phyloP scores from a whole-genome alignment of 2,888 invertebrate species.

The Drosophila multiciliata region DNA sequence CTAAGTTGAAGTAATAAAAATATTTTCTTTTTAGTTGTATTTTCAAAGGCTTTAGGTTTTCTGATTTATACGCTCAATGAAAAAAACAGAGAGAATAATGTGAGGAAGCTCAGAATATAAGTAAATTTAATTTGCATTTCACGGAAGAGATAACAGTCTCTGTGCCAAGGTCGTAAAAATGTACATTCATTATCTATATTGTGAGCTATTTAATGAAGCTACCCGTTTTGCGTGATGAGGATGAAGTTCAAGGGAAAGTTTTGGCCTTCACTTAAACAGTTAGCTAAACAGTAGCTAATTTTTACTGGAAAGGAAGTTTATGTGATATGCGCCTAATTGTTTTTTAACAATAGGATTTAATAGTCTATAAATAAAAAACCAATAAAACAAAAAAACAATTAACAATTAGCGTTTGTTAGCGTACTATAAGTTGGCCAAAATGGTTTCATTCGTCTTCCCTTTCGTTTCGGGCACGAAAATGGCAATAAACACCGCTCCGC shows the following conservation, averaged over 20 bases:
- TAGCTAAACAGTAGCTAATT: neutral
- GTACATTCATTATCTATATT: slow-evolving; percentile 16
- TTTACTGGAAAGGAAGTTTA: slow-evolving; percentile 26
- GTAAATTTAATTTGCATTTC: neutral
- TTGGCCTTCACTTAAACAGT: slow-evolving; percentile 9
- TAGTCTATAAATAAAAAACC: slow-evolving; percentile 20
- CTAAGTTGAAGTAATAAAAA: neutral
- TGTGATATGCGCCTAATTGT: neutral
- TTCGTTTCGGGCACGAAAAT: slow-evolving; percentile 83
- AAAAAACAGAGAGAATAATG: neutral
- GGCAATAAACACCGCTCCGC: slow-evolving; percentile 78
- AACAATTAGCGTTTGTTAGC: neutral
- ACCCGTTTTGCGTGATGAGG: neutral
- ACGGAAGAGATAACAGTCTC: slow-evolving; percentile 1
- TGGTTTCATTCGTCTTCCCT: slow-evolving; percentile 81
- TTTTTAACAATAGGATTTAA: neutral
- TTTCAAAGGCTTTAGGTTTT: neutral
- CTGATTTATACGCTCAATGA: neutral
- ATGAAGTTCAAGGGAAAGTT: slow-evolving; percentile 46
- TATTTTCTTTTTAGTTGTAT: neutral
- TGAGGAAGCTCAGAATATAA: neutral
- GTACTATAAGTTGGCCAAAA: slow-evolving; percentile 72
- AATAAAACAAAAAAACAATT: slow-evolving; percentile 12
- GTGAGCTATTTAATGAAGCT: slow-evolving; percentile 13
- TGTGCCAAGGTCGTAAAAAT: slow-evolving; percentile 12